Evolutionary conservation across 2,888 invertebrate species (phyloP).

Genomic region (Cryptocephalus moraei): DNA sequence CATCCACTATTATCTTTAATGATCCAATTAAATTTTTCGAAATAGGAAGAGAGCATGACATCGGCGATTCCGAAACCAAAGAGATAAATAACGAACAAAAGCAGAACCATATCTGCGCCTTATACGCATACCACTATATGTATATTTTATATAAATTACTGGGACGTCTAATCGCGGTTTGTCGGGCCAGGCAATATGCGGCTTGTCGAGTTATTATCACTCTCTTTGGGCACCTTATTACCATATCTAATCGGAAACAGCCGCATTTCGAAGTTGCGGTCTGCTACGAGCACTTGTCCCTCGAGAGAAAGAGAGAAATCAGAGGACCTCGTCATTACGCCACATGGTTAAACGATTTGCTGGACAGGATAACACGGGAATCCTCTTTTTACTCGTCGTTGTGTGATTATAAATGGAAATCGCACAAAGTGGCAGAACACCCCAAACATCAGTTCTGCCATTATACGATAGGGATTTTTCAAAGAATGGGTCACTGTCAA

Average conservation of each 20-base stretch:
- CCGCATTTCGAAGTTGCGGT: no score
- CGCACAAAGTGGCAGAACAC: no score
- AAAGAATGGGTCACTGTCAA: no score
- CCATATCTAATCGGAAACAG: neutral
- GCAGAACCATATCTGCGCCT: neutral
- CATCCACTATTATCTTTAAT: conserved; percentile 1
- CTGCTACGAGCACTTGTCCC: no score
- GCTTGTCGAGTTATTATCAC: neutral
- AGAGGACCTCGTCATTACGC: no score
- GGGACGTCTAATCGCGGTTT: neutral
- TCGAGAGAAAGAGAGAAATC: no score
- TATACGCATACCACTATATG: neutral
- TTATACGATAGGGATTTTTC: no score
- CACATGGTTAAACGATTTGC: no score
- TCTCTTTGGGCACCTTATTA: neutral
- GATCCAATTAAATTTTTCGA: conserved; percentile 4
- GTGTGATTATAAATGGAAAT: no score
- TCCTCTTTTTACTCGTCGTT: no score
- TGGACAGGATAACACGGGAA: no score
- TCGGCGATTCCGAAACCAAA: neutral
- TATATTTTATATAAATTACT: neutral
- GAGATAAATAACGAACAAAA: neutral
- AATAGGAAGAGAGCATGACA: conserved; percentile 1
- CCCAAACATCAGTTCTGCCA: no score
- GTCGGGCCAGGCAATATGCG: neutral